Percentiles rank a stretch among this genome's conserved stretches.
These are phyloP conservation scores for Tragelaphus scriptus DNA, from an alignment of 2,113 vertebrate genomes.

Conservation along the genomic window DNA sequence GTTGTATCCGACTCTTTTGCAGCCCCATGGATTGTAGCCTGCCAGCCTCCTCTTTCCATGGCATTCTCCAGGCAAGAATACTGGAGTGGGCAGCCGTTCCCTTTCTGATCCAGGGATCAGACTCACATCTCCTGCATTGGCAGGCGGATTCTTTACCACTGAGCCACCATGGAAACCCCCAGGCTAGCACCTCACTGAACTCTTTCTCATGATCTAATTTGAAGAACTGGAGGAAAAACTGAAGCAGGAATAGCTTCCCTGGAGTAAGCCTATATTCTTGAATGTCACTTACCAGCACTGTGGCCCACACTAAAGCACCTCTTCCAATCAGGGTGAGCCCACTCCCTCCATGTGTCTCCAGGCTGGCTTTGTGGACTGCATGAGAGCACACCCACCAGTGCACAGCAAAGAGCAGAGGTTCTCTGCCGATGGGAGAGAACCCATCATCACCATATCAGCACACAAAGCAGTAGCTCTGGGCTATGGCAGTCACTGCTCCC, in stretches of 20 bases:
- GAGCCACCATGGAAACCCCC: neutral
- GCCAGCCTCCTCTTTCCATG: neutral
- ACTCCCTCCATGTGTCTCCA: rapidly evolving
- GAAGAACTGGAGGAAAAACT: neutral
- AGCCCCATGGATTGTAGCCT: neutral
- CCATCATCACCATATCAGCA: rapidly evolving
- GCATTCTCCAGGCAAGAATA: neutral
- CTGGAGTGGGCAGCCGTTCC: neutral
- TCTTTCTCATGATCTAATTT: neutral
- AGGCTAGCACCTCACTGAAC: neutral
- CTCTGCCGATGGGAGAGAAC: neutral
- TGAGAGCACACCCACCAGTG: rapidly evolving
- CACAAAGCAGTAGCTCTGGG: neutral
- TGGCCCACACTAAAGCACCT: rapidly evolving
- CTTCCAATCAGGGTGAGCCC: neutral
- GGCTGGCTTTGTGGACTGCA: neutral
- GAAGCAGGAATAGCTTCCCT: neutral
- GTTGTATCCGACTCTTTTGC: neutral
- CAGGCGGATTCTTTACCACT: neutral
- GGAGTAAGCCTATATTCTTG: neutral
- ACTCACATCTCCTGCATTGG: neutral
- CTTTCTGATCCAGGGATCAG: neutral
- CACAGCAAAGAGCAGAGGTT: rapidly evolving
- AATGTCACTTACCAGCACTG: rapidly evolving
- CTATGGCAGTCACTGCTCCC: neutral